Conservation (phyloP, 2,888 invertebrate species). For the Limnephilus lunatus region DNA sequence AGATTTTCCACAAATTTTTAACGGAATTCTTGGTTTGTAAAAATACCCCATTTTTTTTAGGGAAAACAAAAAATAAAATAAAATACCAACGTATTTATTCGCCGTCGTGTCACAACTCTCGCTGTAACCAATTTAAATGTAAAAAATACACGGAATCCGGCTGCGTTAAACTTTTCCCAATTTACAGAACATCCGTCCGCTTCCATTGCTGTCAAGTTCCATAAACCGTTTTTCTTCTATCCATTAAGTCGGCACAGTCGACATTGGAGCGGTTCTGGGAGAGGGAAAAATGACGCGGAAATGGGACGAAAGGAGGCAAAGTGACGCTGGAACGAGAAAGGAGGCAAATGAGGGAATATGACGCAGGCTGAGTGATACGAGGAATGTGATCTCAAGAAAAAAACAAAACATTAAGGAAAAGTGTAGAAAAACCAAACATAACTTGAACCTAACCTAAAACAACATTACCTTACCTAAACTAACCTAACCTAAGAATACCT, state of each 20-base stretch:
- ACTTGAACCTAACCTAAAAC: too few relatives aligned
- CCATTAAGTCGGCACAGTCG: constrained; percentile 44
- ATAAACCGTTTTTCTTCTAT: constrained; percentile 44
- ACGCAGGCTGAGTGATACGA: background rate
- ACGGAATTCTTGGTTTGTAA: too few relatives aligned
- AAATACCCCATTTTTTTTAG: background rate
- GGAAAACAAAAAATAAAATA: background rate
- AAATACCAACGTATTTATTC: background rate
- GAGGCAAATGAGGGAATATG: background rate
- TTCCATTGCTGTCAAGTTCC: constrained; percentile 41
- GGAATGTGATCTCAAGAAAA: background rate
- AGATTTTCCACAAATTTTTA: too few relatives aligned
- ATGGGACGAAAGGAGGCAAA: background rate
- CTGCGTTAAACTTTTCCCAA: constrained; percentile 22
- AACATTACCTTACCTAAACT: too few relatives aligned
- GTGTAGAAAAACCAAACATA: too few relatives aligned
- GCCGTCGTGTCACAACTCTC: background rate
- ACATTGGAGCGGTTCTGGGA: background rate
- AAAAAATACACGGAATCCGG: background rate
- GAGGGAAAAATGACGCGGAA: background rate
- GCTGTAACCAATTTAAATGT: background rate
- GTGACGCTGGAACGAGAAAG: background rate
- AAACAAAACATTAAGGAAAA: background rate
- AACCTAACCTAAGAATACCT: too few relatives aligned
- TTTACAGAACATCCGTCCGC: constrained; percentile 28